A percentile compares a stretch with the other conserved stretches of the same genome.
Conservation (phyloP, 2,113 vertebrate genomes). For the Peromyscus leucopus region DNA sequence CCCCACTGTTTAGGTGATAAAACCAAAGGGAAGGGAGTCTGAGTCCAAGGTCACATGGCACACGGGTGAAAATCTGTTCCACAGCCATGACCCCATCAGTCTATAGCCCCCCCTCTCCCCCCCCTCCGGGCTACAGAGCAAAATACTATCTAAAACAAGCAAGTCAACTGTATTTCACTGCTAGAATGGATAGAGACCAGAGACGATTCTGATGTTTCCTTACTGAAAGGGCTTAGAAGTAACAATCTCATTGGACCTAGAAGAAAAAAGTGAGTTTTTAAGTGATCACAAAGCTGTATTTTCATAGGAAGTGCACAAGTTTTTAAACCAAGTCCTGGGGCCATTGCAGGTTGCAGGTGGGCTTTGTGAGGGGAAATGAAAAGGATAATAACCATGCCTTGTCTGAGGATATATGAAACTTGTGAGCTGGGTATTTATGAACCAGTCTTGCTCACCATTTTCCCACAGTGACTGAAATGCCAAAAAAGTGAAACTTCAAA, state of each 20-base stretch:
- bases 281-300: background rate
- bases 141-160: background rate
- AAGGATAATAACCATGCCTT: background rate
- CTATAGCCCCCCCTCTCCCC: background rate
- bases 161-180: too few species aligned
- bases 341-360: background rate
- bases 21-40: background rate
- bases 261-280: background rate
- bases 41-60: background rate
- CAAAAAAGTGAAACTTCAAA: constrained; percentile 7
- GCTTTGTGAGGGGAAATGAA: background rate
- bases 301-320: background rate
- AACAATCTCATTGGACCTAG: constrained; percentile 18
- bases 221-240: background rate
- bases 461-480: constrained; percentile 4
- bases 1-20: background rate
- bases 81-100: background rate
- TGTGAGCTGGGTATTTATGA: background rate
- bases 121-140: background rate
- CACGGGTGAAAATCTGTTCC: background rate
- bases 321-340: background rate
- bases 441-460: constrained; percentile 13
- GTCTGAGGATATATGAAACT: constrained; percentile 12
- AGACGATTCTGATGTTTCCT: background rate
- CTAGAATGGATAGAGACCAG: background rate